phyloP scores from a whole-genome alignment of 37 sponge, comb jelly and placozoan species.

The Agelas oroides region DNA sequence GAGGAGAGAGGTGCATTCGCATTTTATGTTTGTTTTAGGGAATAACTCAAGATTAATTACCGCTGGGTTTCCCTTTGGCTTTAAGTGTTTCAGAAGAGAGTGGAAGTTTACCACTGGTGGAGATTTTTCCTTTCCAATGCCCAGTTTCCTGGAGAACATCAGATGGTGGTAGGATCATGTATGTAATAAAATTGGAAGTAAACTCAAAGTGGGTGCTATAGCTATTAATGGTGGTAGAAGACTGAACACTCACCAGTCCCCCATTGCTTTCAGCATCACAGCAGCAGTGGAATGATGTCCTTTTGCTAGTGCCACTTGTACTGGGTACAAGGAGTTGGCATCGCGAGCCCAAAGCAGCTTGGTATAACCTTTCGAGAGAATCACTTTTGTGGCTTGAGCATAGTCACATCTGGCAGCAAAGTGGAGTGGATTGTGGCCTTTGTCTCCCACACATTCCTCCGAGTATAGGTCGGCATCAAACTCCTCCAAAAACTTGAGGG shows the following conservation, averaged over 20 bases:
- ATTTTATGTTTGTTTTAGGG: too few species aligned
- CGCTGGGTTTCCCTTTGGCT: too few species aligned
- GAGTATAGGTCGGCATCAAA: neutral
- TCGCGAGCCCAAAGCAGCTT: neutral
- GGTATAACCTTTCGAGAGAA: neutral
- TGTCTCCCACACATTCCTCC: neutral
- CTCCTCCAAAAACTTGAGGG: neutral
- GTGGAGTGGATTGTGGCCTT: slow-evolving; percentile 3
- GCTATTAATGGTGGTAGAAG: too few species aligned
- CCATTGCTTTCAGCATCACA: neutral
- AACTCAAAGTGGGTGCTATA: too few species aligned
- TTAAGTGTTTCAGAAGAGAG: neutral
- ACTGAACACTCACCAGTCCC: neutral
- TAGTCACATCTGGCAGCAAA: neutral
- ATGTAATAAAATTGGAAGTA: too few species aligned
- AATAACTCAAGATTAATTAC: too few species aligned
- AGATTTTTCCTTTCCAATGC: neutral
- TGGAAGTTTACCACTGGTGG: slow-evolving; percentile 1
- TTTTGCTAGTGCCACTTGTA: neutral
- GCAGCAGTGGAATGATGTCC: neutral
- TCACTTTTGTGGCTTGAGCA: neutral
- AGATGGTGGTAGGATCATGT: too few species aligned
- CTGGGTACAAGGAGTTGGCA: neutral
- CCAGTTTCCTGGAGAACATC: neutral
- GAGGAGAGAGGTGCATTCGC: neutral